Conservation (phyloP, 2,888 invertebrate genomes). For the Coenonympha glycerion region DNA sequence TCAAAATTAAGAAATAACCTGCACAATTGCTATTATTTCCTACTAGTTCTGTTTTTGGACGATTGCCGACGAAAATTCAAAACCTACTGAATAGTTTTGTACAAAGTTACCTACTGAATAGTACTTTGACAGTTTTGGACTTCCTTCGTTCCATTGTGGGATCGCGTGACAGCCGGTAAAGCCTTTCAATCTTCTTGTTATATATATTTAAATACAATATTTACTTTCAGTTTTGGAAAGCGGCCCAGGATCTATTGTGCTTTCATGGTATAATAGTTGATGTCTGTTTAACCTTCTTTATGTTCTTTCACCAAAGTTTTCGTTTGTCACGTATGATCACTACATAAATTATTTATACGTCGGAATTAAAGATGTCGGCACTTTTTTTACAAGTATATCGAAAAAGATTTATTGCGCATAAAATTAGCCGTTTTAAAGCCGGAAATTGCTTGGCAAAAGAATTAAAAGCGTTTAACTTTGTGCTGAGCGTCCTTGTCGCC, state of each 20-base stretch:
- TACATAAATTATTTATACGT: no score
- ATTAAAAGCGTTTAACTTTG: slow-evolving; percentile 56
- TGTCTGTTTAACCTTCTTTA: background rate
- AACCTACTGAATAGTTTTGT: slow-evolving; percentile 21
- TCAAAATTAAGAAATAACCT: slow-evolving; percentile 1
- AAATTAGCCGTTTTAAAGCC: slow-evolving; percentile 54
- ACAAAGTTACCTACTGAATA: slow-evolving; percentile 27
- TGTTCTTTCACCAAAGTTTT: background rate
- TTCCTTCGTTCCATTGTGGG: slow-evolving; percentile 28
- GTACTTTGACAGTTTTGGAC: slow-evolving; percentile 31
- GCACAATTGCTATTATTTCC: background rate
- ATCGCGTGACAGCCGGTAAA: slow-evolving; percentile 27
- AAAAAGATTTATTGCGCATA: slow-evolving; percentile 49
- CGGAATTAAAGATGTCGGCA: background rate
- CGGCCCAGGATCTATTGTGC: slow-evolving; percentile 18
- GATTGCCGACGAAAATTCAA: slow-evolving; percentile 18
- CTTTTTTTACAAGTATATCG: slow-evolving; percentile 36
- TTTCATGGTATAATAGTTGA: slow-evolving; percentile 4
- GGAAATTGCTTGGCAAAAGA: slow-evolving; percentile 52
- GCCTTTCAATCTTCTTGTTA: slow-evolving; percentile 24
- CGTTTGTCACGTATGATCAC: background rate
- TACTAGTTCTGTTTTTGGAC: background rate
- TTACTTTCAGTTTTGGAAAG: slow-evolving; percentile 24
- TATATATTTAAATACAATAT: slow-evolving; percentile 24
- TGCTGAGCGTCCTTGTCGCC: slow-evolving; percentile 48